Base-by-base conservation (phyloP, 2,113 vertebrate genomes). In the Pseudopodoces humilis region DNA sequence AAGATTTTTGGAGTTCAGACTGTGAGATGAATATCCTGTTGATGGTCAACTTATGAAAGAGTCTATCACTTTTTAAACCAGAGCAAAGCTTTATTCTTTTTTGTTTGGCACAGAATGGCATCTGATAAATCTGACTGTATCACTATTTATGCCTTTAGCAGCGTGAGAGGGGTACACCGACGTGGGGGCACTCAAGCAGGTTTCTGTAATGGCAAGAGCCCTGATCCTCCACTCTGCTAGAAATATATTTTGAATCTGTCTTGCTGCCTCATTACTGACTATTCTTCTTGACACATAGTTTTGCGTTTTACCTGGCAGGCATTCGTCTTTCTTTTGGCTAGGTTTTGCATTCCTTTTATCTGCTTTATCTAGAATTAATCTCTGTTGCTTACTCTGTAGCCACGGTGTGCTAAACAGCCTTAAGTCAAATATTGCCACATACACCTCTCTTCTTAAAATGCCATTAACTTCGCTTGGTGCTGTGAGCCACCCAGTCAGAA, bases 271-370 rank as follows among this genome's bases (percentile, higher is more conserved):
- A 35, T 80, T 94, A 80, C 67, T 41, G 75, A 77, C 52, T 92
- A 67, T 81, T 93, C 24, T 75, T 81, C 60, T 64, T 91, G 83
- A 92, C 71, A 56, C 56, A 30, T 9, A 70, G 64, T 77, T 96
- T 71, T 88, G 76, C 6, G 5, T 95, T 93, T 93, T 94, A 95
- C 75, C 93, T 95, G 88, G 82, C 70, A 90, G 85, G 91, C 82
- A 77, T 86, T 77, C 77, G n/a, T 94, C 71, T 91, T 92, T 93
- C 44, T 68, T 86, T 91, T 79, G 83, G 83, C 88, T 89, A 24
- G 52, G 22, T 84, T 91, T 95, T 95, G 58, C 88, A 50, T 91
- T 96, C 71, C 64, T 96, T 94, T 93, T 92, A 90, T 88, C 85
- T 93, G 17, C n/a, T 95, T 70, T 86, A 92, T 88, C 85, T 95